phyloP scores from a whole-genome alignment of 2,888 invertebrate species.

The Polyploca ridens region DNA sequence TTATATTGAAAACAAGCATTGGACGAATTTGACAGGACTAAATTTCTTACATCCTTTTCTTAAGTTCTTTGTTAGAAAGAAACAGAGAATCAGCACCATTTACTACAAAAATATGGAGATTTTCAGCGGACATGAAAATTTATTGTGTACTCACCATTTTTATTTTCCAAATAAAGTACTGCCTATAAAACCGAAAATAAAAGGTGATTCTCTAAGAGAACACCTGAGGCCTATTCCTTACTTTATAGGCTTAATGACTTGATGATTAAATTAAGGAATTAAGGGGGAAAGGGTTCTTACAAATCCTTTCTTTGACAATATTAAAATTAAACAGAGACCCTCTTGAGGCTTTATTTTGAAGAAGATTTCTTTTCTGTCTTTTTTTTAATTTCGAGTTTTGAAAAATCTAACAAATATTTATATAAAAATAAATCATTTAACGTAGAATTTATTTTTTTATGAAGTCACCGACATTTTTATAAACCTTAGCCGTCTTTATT shows the following conservation, averaged over 20 bases:
- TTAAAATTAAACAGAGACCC: background rate
- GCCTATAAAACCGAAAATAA: slow-evolving; percentile 6
- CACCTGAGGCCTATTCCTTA: slow-evolving; percentile 13
- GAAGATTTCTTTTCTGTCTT: too few relatives aligned
- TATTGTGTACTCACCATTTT: background rate
- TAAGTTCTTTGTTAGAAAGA: too few relatives aligned
- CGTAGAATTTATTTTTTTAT: background rate
- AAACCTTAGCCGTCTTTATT: background rate
- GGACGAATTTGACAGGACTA: too few relatives aligned
- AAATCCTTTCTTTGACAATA: slow-evolving; percentile 6
- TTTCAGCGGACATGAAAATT: too few relatives aligned
- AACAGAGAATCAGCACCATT: too few relatives aligned
- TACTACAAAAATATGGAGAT: too few relatives aligned
- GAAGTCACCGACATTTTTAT: too few relatives aligned
- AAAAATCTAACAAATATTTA: background rate
- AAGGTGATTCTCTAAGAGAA: background rate
- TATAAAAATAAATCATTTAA: too few relatives aligned
- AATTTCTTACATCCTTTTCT: too few relatives aligned
- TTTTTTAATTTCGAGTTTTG: too few relatives aligned
- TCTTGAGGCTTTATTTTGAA: too few relatives aligned
- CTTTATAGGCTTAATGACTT: slow-evolving; percentile 14
- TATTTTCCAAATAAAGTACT: slow-evolving; percentile 1
- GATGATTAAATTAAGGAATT: slow-evolving; percentile 10
- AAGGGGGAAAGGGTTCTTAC: slow-evolving; percentile 6
- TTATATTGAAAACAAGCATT: too few relatives aligned